These are phyloP conservation scores for Drosophila engyochracea DNA, from an alignment of 2,888 invertebrate genomes.

Conservation along the genomic window DNA sequence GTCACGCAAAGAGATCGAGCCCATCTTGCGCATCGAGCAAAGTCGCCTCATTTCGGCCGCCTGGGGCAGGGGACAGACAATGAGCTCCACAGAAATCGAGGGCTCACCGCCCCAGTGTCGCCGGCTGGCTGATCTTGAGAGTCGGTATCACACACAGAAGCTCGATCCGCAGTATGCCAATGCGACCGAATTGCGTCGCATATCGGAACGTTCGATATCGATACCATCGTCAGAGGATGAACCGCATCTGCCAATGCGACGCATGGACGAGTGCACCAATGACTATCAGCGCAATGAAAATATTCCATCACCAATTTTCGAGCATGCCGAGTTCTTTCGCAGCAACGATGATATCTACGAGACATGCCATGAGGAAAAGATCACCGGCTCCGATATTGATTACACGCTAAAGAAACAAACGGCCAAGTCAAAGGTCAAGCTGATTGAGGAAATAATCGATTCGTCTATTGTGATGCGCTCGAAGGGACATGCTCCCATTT, in stretches of 20 bases:
- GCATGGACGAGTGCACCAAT: slow-evolving; percentile 87
- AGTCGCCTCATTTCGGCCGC: slow-evolving; percentile 89
- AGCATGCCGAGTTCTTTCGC: slow-evolving; percentile 88
- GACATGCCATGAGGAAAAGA: slow-evolving; percentile 85
- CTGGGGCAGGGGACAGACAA: slow-evolving; percentile 90
- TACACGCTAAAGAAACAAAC: slow-evolving; percentile 84
- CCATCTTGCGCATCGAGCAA: slow-evolving; percentile 90
- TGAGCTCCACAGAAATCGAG: slow-evolving; percentile 92
- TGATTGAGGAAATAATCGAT: slow-evolving; percentile 89
- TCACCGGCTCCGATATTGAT: slow-evolving; percentile 87
- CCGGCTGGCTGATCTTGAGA: slow-evolving; percentile 88
- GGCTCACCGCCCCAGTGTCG: slow-evolving; percentile 91
- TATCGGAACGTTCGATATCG: slow-evolving; percentile 91
- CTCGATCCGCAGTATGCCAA: slow-evolving; percentile 88
- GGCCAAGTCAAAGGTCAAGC: slow-evolving; percentile 86
- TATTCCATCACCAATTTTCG: slow-evolving; percentile 88
- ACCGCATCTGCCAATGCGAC: slow-evolving; percentile 87
- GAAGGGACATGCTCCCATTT: slow-evolving; percentile 91
- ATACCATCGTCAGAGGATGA: slow-evolving; percentile 92
- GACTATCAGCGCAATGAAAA: slow-evolving; percentile 88
- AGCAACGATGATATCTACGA: slow-evolving; percentile 87
- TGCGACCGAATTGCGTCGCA: slow-evolving; percentile 89
- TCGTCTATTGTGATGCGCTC: slow-evolving; percentile 89
- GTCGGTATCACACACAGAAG: slow-evolving; percentile 89
- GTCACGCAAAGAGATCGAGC: slow-evolving; percentile 91